Evolutionary conservation across 1,140 invertebrate species (phyloP), one percentile per base, ranked within the genome.

Genomic region (Acyrthosiphon pisum): DNA sequence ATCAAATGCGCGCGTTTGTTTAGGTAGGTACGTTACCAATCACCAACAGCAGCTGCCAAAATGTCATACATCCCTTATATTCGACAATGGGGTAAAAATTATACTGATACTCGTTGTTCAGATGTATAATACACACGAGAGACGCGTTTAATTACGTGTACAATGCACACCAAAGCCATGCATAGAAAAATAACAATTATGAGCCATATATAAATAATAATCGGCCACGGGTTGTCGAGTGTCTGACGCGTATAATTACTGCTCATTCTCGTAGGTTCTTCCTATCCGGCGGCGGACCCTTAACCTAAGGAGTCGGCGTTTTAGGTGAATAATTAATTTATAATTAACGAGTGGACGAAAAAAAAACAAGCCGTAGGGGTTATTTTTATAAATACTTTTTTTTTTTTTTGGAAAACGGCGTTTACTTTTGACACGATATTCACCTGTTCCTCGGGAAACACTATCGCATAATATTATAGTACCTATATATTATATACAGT

Each of bases 81-180:
- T 22, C 46, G 4, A 89, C 87, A 89, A 89, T 53, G 22, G 48
- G 35, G 20, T n/a, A 53, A 48, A 89, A 89, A 89, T 89, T 89
- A 76, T 76, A 89, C 48, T 53, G 11, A 88, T n/a, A 26, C 44
- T 4, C 48, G 22, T 76, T n/a, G 14, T 30, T n/a, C 4, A 18
- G 4, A 76, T 18, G 60, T n/a, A 76, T n/a, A n/a, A n/a, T 18
- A 20, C 30, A 76, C n/a, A 20, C 60, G 30, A 76, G 60, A 14
- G 60, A 76, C 18, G n/a, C 26, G 60, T 76, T 76, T 76, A 89
- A 89, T 89, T 89, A 89, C 87, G 48, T 50, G 26, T 86, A 46
- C 83, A 84, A 84, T 41, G 11, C 37, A 41, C 11, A 26, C 20
- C 50, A 6, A 26, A 37, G 14, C 46, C 35, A 3, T 3, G 50